A percentile compares a stretch with the other conserved stretches of the same genome.
Conservation (phyloP, 92 coral and sea anemone species). For the Umimayanthus chanpuru region DNA sequence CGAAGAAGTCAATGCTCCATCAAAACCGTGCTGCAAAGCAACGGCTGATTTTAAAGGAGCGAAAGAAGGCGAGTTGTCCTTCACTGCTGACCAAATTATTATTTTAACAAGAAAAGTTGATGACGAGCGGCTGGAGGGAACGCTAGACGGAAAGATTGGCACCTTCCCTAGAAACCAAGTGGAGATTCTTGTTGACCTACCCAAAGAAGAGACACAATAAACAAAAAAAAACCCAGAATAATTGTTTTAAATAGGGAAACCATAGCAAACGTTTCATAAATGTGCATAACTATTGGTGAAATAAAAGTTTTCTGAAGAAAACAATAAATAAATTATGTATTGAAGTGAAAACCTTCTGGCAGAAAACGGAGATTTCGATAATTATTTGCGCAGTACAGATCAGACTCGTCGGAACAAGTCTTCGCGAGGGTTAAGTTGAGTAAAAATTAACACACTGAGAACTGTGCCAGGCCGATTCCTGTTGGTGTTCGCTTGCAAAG, state of each 20-base stretch:
- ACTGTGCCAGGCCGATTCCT: not conserved
- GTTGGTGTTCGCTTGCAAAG: not conserved
- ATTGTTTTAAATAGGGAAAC: not conserved
- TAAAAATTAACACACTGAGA: no score
- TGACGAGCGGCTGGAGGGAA: slow-evolving; percentile 75
- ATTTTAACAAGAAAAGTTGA: slow-evolving; percentile 61
- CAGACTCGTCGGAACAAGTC: not conserved
- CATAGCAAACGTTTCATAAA: not conserved
- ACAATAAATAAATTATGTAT: not conserved
- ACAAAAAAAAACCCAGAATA: not conserved
- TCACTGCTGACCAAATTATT: slow-evolving; percentile 69
- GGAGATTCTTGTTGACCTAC: slow-evolving; percentile 66
- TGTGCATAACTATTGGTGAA: not conserved
- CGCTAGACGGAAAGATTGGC: slow-evolving; percentile 81
- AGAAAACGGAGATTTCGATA: not conserved
- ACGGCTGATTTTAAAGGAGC: slow-evolving; percentile 68
- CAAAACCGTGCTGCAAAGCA: slow-evolving; percentile 82
- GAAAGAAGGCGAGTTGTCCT: slow-evolving; percentile 77
- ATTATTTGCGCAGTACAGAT: not conserved
- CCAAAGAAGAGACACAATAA: slow-evolving; percentile 18
- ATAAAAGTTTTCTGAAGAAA: not conserved
- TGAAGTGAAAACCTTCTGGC: not conserved
- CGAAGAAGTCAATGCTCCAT: slow-evolving; percentile 13
- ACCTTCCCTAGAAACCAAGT: slow-evolving; percentile 65
- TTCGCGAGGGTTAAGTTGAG: not conserved